Conservation (phyloP, 2,113 vertebrate genomes). For the Tyto alba region DNA sequence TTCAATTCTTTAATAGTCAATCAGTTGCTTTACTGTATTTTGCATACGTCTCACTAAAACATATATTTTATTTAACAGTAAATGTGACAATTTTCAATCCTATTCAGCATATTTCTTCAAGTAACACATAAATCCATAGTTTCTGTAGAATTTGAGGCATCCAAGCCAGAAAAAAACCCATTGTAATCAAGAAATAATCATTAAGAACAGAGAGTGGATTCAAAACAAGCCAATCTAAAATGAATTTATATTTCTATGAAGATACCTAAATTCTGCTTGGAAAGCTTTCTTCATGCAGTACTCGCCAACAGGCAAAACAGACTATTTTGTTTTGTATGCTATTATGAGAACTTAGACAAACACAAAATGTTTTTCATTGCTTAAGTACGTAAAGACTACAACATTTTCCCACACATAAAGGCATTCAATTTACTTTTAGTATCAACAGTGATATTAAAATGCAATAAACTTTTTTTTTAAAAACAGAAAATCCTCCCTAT, state of each 20-base stretch:
- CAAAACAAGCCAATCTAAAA: slow-evolving; percentile 46
- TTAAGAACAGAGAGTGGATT: background rate
- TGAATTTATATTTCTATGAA: slow-evolving; percentile 43
- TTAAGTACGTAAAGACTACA: slow-evolving; percentile 39
- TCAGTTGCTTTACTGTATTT: slow-evolving; percentile 33
- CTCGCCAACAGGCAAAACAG: slow-evolving; percentile 43
- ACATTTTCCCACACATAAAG: background rate
- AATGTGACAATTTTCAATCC: slow-evolving; percentile 42
- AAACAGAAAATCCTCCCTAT: background rate
- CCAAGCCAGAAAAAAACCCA: background rate
- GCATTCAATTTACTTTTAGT: background rate
- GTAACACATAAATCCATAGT: slow-evolving; percentile 34
- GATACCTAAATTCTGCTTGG: slow-evolving; percentile 44
- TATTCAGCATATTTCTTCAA: background rate
- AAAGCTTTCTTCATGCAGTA: slow-evolving; percentile 49
- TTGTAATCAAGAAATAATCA: slow-evolving; percentile 36
- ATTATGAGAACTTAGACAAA: slow-evolving; percentile 39
- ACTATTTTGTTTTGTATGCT: slow-evolving; percentile 31
- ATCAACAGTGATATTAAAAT: background rate
- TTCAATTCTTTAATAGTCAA: slow-evolving; percentile 22
- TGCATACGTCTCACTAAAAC: background rate
- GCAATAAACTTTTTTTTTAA: background rate
- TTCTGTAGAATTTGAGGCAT: slow-evolving; percentile 24
- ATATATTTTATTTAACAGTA: slow-evolving; percentile 39
- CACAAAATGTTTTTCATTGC: background rate